Evolutionary conservation across 2,797 vertebrate species (phyloP).

Genomic region (Linurgus olivaceus): DNA sequence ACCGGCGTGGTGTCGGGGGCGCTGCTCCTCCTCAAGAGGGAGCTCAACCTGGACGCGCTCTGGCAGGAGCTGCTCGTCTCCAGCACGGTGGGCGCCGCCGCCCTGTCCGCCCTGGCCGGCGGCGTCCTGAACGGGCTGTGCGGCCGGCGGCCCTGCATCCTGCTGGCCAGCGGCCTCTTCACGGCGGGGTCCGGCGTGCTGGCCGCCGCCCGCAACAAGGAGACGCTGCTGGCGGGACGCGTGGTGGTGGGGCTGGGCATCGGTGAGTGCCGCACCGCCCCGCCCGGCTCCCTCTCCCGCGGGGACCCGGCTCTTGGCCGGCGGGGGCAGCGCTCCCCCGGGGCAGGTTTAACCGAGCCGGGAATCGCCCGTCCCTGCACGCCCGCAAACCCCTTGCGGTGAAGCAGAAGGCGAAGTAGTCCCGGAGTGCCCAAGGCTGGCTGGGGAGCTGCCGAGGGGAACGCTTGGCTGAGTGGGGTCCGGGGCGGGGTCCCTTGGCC

Average conservation of each 20-base stretch:
- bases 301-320: background rate
- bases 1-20: slow-evolving; percentile 96
- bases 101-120: slow-evolving; percentile 88
- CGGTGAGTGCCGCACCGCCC: slow-evolving; percentile 80
- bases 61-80: slow-evolving; percentile 97
- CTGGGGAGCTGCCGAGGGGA: background rate
- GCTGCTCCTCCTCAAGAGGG: slow-evolving; percentile 90
- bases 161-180: slow-evolving; percentile 90
- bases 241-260: slow-evolving; percentile 92
- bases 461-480: background rate
- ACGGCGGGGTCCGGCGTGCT: slow-evolving; percentile 85
- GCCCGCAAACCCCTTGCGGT: background rate
- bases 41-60: slow-evolving; percentile 87
- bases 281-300: background rate
- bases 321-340: background rate
- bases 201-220: slow-evolving; percentile 85
- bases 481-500: background rate
- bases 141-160: slow-evolving; percentile 90
- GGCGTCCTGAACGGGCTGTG: slow-evolving; percentile 88
- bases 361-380: too few relatives aligned
- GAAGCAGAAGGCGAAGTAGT: background rate
- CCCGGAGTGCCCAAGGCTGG: background rate
- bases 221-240: slow-evolving; percentile 88
- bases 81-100: slow-evolving; percentile 90
- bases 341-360: background rate